phyloP scores from a whole-genome alignment of 2,888 invertebrate species.

The Metallyticus violacea region DNA sequence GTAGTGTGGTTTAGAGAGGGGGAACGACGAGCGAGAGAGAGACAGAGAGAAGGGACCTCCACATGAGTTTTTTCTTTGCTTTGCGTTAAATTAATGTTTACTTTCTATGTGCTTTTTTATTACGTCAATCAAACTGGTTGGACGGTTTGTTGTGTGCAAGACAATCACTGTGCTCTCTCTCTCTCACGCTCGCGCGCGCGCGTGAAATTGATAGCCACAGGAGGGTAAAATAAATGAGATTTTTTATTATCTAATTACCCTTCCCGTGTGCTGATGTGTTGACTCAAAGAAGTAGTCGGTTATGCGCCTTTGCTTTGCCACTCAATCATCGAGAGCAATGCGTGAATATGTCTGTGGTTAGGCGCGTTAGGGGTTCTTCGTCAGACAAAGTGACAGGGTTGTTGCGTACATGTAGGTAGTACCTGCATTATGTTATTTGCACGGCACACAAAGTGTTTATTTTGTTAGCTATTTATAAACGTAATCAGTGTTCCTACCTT shows the following conservation, averaged over 20 bases:
- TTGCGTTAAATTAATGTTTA: constrained; percentile 12
- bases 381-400: too few relatives aligned
- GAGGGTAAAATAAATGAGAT: neutral
- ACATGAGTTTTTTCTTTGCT: constrained; percentile 2
- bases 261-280: neutral
- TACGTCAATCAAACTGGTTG: constrained; percentile 1
- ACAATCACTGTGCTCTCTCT: neutral
- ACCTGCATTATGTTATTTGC: too few relatives aligned
- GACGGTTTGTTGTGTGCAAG: neutral
- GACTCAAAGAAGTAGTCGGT: neutral
- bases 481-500: too few relatives aligned
- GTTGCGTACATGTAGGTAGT: too few relatives aligned
- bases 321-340: too few relatives aligned
- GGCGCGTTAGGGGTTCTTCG: neutral
- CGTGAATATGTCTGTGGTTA: neutral
- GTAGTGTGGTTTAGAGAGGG: neutral
- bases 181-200: neutral
- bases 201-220: too few relatives aligned
- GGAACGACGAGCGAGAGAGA: neutral
- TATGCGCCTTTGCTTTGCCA: neutral
- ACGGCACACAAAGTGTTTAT: too few relatives aligned
- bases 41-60: neutral
- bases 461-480: too few relatives aligned
- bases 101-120: constrained; percentile 5
- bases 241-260: neutral